A percentile compares a stretch with the other conserved stretches of the same genome.
Evolutionary conservation across 2,113 vertebrate genomes (phyloP).

Genomic region (Pteronura brasiliensis): DNA sequence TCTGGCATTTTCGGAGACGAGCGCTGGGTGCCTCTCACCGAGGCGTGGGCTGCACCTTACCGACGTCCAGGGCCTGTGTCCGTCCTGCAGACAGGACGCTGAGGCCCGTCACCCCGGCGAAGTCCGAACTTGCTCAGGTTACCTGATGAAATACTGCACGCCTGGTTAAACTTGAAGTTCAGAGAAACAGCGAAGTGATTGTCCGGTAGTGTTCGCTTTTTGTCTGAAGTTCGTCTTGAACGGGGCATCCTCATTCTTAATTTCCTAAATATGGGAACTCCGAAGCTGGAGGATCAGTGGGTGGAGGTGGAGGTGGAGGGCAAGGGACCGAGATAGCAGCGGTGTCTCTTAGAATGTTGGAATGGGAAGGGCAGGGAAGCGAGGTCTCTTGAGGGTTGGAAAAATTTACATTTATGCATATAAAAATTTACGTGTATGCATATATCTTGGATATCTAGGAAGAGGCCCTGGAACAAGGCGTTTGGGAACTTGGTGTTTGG

Average conservation of each 20-base stretch:
- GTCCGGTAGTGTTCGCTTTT: background rate
- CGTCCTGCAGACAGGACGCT: background rate
- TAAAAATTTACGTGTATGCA: background rate
- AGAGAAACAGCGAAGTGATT: background rate
- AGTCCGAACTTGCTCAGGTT: background rate
- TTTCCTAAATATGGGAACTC: background rate
- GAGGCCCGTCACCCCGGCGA: background rate
- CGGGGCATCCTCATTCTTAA: background rate
- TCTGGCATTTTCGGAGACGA: background rate
- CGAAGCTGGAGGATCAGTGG: background rate
- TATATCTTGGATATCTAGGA: background rate
- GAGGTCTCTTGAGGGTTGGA: background rate
- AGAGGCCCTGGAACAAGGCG: background rate
- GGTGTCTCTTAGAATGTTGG: background rate
- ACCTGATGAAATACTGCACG: background rate
- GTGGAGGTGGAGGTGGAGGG: background rate
- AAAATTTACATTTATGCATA: background rate
- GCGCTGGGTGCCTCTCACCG: background rate
- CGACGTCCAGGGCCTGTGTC: background rate
- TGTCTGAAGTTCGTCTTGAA: background rate
- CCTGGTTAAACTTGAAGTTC: background rate
- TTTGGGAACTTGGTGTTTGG: constrained; percentile 6
- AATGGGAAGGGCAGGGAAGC: background rate
- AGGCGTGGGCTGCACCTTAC: background rate
- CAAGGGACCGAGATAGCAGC: background rate